Base-by-base conservation (phyloP, 2,888 invertebrate species). In the Spodoptera picta region DNA sequence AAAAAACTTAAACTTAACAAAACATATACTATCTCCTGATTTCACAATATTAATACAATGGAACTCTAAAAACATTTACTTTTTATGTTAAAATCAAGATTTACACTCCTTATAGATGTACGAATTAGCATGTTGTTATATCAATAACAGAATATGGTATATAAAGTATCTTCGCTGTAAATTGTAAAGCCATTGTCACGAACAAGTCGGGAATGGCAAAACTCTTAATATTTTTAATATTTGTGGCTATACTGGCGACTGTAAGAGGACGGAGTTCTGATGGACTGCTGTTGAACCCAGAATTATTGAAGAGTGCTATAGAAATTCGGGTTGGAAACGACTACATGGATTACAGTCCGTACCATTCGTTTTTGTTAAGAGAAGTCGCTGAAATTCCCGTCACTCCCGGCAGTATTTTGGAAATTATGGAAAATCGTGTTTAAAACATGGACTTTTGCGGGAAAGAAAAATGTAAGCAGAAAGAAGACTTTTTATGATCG, bases 271-370 rank as follows among this genome's bases (percentile, higher is more conserved):
- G 76, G 12, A 48, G 10, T 9, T 66, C 83, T 2, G 85, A 89
- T 53, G 92, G 92, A 14, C 64, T 91, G 42, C 77, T 80, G 48
- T 77, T 93, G 31, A 84, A 85, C 53, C 90, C 92, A 14, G 92
- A 93, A 73, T 69, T 84, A 45, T 53, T 92, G 57, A 92, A 93
- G 68, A 86, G 82, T 12, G 72, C 76, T 4, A 59, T 80, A 10
- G 83, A 86, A 62, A 67, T 90, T 7, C 76, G 81, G 10, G 71
- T 69, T 27, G 89, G 89, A 7, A 91, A 91, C 59, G 89, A 91
- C 61, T 91, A 91, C 56, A 83, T 91, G 68, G 92, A 93, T 66
- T 92, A 87, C 59, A 86, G 85, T 61, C 88, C 88, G 0, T 86
- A 86, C 3, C 74, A 82, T 72, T 68, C 76, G 11, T 70, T 70